Evolutionary conservation across 2,797 vertebrate genomes (phyloP).

Genomic region (Spea hammondii): DNA sequence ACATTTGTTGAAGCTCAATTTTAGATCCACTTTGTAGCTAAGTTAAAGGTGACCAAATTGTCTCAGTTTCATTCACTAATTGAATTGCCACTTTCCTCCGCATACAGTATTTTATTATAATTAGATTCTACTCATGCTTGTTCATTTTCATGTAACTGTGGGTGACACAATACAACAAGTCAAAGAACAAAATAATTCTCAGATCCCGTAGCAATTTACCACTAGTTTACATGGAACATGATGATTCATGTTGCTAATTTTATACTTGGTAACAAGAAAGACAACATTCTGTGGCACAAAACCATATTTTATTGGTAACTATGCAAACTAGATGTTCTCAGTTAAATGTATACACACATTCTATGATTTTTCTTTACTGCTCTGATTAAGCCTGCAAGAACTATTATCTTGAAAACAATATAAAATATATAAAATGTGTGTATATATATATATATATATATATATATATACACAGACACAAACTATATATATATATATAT

Average conservation of each 20-base stretch:
- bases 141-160: slow-evolving; percentile 29
- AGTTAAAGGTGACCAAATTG: slow-evolving; percentile 2
- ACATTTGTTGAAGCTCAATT: no score
- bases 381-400: slow-evolving; percentile 10
- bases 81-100: slow-evolving; percentile 3
- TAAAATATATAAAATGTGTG: neutral
- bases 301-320: slow-evolving; percentile 46
- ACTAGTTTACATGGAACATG: slow-evolving; percentile 42
- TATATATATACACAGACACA: no score
- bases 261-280: slow-evolving; percentile 46
- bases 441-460: neutral
- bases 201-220: slow-evolving; percentile 39
- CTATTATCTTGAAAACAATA: slow-evolving; percentile 7
- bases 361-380: slow-evolving; percentile 9
- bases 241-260: slow-evolving; percentile 50
- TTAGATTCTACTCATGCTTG: slow-evolving; percentile 9
- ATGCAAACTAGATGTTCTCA: slow-evolving; percentile 30
- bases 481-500: neutral
- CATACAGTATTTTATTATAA: slow-evolving; percentile 14
- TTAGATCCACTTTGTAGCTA: neutral
- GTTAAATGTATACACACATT: slow-evolving; percentile 20
- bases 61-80: neutral
- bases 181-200: slow-evolving; percentile 40
- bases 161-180: slow-evolving; percentile 39
- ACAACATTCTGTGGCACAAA: slow-evolving; percentile 40